Percentiles rank a stretch among this genome's conserved stretches.
These are phyloP conservation scores for Plotosus lineatus DNA, from an alignment of 2,113 vertebrate species.

Conservation along the genomic window DNA sequence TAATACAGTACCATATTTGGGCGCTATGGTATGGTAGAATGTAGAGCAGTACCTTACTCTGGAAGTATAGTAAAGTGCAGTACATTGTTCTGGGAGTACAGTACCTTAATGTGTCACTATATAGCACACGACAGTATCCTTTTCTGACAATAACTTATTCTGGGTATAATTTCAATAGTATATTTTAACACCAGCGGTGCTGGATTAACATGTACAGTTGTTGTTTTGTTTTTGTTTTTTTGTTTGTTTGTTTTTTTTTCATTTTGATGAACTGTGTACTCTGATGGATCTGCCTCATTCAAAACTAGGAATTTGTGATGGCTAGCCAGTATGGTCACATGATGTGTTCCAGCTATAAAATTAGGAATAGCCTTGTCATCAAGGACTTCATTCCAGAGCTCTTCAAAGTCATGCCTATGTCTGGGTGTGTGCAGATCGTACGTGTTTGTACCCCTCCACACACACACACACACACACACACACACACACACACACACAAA, in stretches of 20 bases:
- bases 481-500: conserved; percentile 16
- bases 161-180: neutral
- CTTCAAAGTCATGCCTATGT: conserved; percentile 52
- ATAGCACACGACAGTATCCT: too few species aligned
- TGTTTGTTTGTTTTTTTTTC: too few species aligned
- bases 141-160: neutral
- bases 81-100: neutral
- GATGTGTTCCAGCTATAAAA: conserved; percentile 12
- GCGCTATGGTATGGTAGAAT: too few species aligned
- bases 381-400: conserved; percentile 42
- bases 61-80: neutral
- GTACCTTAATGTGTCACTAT: neutral
- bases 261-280: too few species aligned
- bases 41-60: neutral
- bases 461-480: neutral
- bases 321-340: neutral
- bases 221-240: too few species aligned
- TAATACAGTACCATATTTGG: too few species aligned
- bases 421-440: conserved; percentile 34
- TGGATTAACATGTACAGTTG: neutral
- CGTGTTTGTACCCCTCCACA: conserved; percentile 24
- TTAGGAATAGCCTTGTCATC: conserved; percentile 16
- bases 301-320: neutral
- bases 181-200: neutral
- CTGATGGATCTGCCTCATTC: neutral